These are phyloP conservation scores for Hypsibius dujardini DNA, from an alignment of 1,140 invertebrate species.

Conservation along the genomic window DNA sequence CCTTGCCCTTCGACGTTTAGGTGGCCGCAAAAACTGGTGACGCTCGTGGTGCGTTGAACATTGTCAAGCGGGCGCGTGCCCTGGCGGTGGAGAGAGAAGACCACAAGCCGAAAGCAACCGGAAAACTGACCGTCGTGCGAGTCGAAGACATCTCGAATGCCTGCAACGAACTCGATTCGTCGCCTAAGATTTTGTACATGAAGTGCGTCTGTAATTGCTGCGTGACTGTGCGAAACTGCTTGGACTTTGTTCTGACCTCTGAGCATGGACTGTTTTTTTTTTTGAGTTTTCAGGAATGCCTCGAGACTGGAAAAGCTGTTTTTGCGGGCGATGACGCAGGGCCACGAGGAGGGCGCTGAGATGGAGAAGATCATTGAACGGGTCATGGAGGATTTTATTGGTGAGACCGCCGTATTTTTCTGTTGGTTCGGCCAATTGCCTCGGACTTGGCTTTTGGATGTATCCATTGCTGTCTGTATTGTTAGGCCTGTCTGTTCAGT, in stretches of 20 bases:
- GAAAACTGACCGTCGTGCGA: constrained; percentile 39
- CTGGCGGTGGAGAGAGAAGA: constrained; percentile 42
- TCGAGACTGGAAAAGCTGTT: constrained; percentile 61
- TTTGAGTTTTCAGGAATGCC: constrained; percentile 36
- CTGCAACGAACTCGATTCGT: constrained; percentile 68
- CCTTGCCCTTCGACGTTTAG: constrained; percentile 38
- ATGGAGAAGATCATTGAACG: background rate
- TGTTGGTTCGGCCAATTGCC: background rate
- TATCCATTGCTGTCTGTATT: background rate
- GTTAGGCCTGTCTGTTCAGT: no score
- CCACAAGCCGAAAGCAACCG: constrained; percentile 21
- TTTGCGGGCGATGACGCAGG: constrained; percentile 46
- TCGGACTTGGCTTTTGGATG: background rate
- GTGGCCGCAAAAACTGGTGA: constrained; percentile 91
- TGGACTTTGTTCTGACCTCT: constrained; percentile 20
- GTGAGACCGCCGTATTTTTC: background rate
- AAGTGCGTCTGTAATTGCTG: constrained; percentile 32
- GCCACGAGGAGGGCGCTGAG: background rate
- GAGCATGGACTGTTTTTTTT: no score
- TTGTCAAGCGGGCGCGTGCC: constrained; percentile 74
- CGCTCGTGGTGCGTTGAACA: constrained; percentile 77
- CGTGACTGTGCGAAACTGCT: background rate
- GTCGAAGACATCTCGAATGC: constrained; percentile 60
- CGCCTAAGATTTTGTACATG: constrained; percentile 65
- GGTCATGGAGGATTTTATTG: background rate